Percentiles rank a stretch among this genome's conserved stretches.
Conservation (phyloP, 1,140 invertebrate genomes). For the Oryzaephilus surinamensis region DNA sequence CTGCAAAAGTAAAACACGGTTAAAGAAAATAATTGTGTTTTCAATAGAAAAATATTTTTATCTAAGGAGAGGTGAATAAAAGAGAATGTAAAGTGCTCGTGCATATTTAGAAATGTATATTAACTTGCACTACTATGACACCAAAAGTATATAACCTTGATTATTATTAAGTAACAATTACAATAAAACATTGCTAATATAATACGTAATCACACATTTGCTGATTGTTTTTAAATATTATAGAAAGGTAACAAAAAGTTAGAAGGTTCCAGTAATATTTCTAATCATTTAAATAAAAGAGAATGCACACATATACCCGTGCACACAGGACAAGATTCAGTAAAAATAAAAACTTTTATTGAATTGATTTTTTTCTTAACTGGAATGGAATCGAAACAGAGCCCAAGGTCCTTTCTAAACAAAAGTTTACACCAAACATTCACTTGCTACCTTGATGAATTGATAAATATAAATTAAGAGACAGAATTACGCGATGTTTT, state of each 20-base stretch:
- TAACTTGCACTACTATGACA: constrained; percentile 16
- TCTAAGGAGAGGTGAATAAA: no score
- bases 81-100: constrained; percentile 12
- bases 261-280: constrained; percentile 20
- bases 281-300: constrained; percentile 26
- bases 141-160: constrained; percentile 23
- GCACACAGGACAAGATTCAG: constrained; percentile 22
- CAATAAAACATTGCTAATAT: constrained; percentile 18
- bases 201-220: constrained; percentile 14
- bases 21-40: no score
- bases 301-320: no score
- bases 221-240: constrained; percentile 13
- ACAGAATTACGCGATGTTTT: constrained; percentile 4
- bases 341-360: constrained; percentile 24
- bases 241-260: constrained; percentile 22
- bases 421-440: constrained; percentile 26
- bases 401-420: constrained; percentile 29
- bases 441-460: constrained; percentile 25
- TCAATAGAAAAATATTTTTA: no score
- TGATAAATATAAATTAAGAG: constrained; percentile 15
- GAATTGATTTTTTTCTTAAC: no score
- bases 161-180: constrained; percentile 22
- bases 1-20: no score
- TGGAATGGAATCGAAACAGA: constrained; percentile 23
- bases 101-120: constrained; percentile 14